Conservation (phyloP, 2,888 invertebrate genomes). For the Oscheius myriophilus region DNA sequence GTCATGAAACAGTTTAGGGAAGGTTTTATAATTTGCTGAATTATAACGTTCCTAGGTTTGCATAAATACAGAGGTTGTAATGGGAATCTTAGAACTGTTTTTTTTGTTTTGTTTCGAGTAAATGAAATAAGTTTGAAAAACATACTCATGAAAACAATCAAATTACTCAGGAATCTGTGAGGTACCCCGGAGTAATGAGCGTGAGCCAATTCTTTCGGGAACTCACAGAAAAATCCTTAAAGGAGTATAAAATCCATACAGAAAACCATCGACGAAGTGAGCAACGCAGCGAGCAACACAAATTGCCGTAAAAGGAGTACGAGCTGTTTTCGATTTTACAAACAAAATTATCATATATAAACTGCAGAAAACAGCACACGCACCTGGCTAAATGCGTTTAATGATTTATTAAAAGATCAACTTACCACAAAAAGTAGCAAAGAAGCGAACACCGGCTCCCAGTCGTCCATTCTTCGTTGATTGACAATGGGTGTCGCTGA, state of each 20-base stretch:
- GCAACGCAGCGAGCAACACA: constrained; percentile 4
- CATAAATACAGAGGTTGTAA: too few species aligned
- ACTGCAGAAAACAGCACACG: neutral
- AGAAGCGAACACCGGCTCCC: too few species aligned
- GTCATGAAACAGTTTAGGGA: too few species aligned
- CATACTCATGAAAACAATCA: too few species aligned
- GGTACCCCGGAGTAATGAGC: neutral
- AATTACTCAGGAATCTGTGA: too few species aligned
- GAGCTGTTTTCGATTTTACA: neutral
- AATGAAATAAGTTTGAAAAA: neutral
- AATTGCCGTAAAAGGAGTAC: constrained; percentile 20
- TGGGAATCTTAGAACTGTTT: too few species aligned
- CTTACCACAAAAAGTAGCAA: neutral
- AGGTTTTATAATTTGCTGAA: too few species aligned
- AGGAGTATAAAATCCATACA: constrained; percentile 7
- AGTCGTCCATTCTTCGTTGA: too few species aligned
- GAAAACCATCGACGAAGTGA: constrained; percentile 2
- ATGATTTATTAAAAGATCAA: neutral
- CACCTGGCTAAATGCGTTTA: constrained; percentile 3
- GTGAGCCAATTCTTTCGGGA: neutral
- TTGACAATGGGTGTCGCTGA: too few species aligned
- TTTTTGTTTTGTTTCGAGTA: neutral
- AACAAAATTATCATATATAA: neutral
- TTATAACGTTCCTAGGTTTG: too few species aligned
- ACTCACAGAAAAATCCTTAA: constrained; percentile 11